These are phyloP conservation scores for Eupelmus urozonus DNA, from an alignment of 2,888 invertebrate genomes.

Conservation along the genomic window DNA sequence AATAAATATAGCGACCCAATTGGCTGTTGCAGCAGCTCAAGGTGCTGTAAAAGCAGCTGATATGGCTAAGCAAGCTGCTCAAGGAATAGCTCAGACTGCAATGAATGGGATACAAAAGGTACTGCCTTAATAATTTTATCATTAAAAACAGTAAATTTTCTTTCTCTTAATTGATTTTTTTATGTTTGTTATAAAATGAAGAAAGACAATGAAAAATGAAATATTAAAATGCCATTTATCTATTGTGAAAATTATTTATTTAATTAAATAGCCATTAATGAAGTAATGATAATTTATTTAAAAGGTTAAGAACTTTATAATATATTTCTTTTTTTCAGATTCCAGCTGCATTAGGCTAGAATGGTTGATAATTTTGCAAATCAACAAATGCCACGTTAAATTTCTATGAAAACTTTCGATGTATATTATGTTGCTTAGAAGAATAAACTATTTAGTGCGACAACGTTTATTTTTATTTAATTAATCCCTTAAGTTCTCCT, in stretches of 20 bases:
- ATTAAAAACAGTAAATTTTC: too few species aligned
- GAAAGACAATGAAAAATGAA: neutral
- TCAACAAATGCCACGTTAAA: too few species aligned
- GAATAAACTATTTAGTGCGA: too few species aligned
- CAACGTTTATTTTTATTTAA: neutral
- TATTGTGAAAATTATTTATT: too few species aligned
- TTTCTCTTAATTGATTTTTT: neutral
- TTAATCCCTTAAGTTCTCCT: neutral
- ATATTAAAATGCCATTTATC: too few species aligned
- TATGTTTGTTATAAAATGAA: neutral
- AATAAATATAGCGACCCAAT: slow-evolving; percentile 16
- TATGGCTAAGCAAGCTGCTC: slow-evolving; percentile 14
- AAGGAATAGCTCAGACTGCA: slow-evolving; percentile 9
- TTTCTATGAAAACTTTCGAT: too few species aligned
- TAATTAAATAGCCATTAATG: too few species aligned
- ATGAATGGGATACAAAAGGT: slow-evolving; percentile 1
- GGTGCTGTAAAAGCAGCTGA: slow-evolving; percentile 22
- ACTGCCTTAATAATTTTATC: neutral
- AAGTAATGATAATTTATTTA: too few species aligned
- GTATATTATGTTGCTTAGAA: too few species aligned
- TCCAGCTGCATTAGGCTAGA: neutral
- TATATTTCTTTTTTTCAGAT: slow-evolving; percentile 5
- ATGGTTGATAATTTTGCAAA: too few species aligned
- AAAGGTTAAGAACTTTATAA: too few species aligned
- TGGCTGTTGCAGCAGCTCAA: slow-evolving; percentile 7